Conservation (phyloP, 2,888 invertebrate genomes). For the Erebia palarica region DNA sequence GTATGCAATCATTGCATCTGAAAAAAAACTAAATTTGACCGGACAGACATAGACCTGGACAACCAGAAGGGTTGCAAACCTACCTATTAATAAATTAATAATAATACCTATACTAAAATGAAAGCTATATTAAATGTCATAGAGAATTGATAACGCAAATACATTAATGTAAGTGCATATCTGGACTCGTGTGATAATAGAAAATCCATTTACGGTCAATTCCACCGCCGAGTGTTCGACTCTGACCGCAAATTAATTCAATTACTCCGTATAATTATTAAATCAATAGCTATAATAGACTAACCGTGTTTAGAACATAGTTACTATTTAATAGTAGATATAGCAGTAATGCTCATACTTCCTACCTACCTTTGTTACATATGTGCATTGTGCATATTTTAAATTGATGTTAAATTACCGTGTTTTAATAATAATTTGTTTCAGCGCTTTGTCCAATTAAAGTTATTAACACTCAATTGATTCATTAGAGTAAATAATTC, state of each 20-base stretch:
- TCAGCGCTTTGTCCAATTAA: constrained; percentile 3
- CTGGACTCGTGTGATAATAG: constrained; percentile 32
- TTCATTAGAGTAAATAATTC: background rate
- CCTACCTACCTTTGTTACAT: background rate
- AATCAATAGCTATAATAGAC: constrained; percentile 13
- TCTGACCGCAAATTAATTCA: constrained; percentile 37
- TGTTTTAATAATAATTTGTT: constrained; percentile 1
- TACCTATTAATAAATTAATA: no score
- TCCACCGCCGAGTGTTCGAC: constrained; percentile 27
- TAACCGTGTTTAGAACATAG: constrained; percentile 12
- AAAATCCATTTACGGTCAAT: constrained; percentile 36
- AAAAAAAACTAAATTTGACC: no score
- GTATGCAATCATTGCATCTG: no score
- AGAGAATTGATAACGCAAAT: constrained; percentile 18
- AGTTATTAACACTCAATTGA: background rate
- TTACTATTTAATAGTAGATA: background rate
- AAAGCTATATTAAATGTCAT: background rate
- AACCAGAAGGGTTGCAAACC: no score
- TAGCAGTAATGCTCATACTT: background rate
- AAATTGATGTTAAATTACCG: background rate
- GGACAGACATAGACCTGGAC: no score
- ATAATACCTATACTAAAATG: no score
- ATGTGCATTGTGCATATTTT: background rate
- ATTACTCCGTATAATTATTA: constrained; percentile 30
- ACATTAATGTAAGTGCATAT: constrained; percentile 25